Evolutionary conservation across 2,888 invertebrate species (phyloP).

Genomic region (Diarsia mendica): DNA sequence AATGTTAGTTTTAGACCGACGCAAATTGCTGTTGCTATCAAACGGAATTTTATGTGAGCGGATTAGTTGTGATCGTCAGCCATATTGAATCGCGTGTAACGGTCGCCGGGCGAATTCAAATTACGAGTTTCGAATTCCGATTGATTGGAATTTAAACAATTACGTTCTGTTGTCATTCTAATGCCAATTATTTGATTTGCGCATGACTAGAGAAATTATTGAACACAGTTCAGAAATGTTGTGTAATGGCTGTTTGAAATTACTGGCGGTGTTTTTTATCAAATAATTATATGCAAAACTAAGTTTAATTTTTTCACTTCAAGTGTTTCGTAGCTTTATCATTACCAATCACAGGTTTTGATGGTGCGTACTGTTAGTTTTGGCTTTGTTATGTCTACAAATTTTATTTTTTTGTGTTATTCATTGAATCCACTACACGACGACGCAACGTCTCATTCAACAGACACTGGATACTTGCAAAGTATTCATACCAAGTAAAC

Average conservation of each 20-base stretch:
- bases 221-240: not conserved
- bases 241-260: not conserved
- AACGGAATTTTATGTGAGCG: conserved; percentile 55
- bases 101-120: conserved; percentile 27
- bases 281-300: not conserved
- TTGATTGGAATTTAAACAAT: conserved; percentile 7
- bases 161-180: conserved; percentile 15
- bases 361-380: not conserved
- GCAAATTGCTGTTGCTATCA: conserved; percentile 40
- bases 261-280: not conserved
- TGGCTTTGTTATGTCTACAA: not conserved
- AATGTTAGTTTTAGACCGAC: conserved; percentile 45
- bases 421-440: not conserved
- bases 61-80: conserved; percentile 45
- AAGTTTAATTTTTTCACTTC: not conserved
- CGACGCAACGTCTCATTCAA: not conserved
- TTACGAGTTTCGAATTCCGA: conserved; percentile 25
- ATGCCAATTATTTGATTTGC: conserved; percentile 10
- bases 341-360: not conserved
- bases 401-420: not conserved
- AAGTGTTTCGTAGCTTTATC: not conserved
- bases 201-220: not conserved
- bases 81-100: conserved; percentile 42
- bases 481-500: not conserved
- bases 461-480: not conserved